Base-by-base conservation (phyloP, 2,113 vertebrate genomes). In the Myrmophylax atrothorax region DNA sequence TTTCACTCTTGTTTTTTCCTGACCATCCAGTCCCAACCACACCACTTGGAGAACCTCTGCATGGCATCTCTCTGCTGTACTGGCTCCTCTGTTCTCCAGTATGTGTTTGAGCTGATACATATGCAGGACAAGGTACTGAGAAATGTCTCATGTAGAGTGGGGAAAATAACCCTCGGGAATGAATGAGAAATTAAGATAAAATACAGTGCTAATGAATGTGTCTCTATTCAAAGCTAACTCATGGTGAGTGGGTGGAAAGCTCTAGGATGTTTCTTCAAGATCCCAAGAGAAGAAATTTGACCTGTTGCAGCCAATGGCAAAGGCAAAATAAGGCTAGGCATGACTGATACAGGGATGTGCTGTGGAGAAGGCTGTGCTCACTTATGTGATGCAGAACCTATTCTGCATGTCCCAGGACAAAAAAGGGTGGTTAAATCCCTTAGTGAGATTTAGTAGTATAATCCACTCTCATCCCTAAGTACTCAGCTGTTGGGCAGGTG, bases 121-220 rank as follows among this genome's bases (percentile, higher is more conserved):
- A 52, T n/a, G 35, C 63, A 87, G 46, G 33, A 37, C 10, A 44
- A 78, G 49, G 14, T 72, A 67, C 55, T 67, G 59, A 88, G 89
- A 70, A 84, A 78, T 38, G 7, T 16, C 38, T 90, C 8, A 53
- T 13, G 37, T 15, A 66, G 69, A 79, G 37, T 37, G 47, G 38
- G 42, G 50, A 44, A 89, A 74, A 80, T 28, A 93, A 70, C 50
- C 56, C 78, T 28, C 1, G 8, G 85, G 82, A 80, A 47, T 18
- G 24, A 91, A 83, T 47, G 67, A 88, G 89, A 91, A 73, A 69
- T 79, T 66, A 93, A 87, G 67, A 82, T 28, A 90, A 77, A 95
- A 79, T 55, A 68, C 37, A 79, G 38, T n/a, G 50, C 26, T 85
- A 94, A 85, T 87, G 46, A 77, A 83, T 25, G 18, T 52, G 49